Evolutionary conservation across 1,140 invertebrate genomes (phyloP).

Genomic region (Drosophila littoralis): DNA sequence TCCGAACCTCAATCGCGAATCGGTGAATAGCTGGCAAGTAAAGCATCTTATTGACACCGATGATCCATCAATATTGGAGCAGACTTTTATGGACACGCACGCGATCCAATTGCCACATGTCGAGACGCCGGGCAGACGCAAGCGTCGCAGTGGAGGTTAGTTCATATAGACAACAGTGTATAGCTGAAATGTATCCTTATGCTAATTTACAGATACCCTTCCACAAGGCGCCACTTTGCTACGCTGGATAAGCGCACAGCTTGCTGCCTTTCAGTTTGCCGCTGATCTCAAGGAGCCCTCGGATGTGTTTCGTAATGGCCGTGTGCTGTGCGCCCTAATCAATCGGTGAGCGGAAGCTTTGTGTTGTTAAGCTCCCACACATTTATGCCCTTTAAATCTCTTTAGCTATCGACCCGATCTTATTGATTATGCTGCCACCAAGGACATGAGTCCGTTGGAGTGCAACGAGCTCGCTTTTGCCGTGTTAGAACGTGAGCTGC

Average conservation of each 20-base stretch:
- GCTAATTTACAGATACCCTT: slow-evolving; percentile 49
- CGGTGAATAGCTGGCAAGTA: slow-evolving; percentile 87
- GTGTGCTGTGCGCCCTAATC: slow-evolving; percentile 78
- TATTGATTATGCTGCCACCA: slow-evolving; percentile 89
- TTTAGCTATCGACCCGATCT: slow-evolving; percentile 95
- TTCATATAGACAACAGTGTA: background rate
- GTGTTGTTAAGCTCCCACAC: no score
- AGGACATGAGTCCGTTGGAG: slow-evolving; percentile 86
- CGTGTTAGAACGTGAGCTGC: slow-evolving; percentile 89
- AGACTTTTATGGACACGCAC: slow-evolving; percentile 85
- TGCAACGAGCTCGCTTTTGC: slow-evolving; percentile 94
- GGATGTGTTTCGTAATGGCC: slow-evolving; percentile 81
- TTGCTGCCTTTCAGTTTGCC: slow-evolving; percentile 67
- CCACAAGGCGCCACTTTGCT: slow-evolving; percentile 69
- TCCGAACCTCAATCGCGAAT: slow-evolving; percentile 87
- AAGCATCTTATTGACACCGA: slow-evolving; percentile 87
- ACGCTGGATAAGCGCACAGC: slow-evolving; percentile 77
- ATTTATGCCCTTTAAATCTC: slow-evolving; percentile 48
- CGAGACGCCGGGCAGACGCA: slow-evolving; percentile 72
- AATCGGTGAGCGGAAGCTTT: slow-evolving; percentile 62
- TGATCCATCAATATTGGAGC: slow-evolving; percentile 86
- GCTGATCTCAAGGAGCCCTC: slow-evolving; percentile 74
- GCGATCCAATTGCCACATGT: slow-evolving; percentile 60
- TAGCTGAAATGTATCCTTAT: background rate
- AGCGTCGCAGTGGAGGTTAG: slow-evolving; percentile 79